phyloP scores from a whole-genome alignment of 2,888 invertebrate species.

The Drosophila infuscata region DNA sequence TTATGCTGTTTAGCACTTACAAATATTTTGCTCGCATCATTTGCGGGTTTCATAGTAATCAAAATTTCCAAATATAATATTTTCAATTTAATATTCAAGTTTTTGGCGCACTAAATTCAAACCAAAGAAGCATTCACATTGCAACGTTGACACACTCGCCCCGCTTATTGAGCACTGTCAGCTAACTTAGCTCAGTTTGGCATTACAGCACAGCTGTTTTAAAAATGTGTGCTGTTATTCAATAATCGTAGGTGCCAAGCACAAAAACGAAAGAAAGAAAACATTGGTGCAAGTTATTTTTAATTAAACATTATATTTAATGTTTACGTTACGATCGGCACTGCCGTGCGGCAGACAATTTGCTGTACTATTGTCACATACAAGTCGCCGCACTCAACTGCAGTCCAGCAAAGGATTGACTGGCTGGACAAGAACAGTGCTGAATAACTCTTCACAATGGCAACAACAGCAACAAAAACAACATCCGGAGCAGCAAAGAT shows the following conservation, averaged over 20 bases:
- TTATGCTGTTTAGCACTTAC: neutral
- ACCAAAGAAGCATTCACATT: neutral
- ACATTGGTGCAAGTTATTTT: slow-evolving; percentile 1
- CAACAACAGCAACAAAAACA: slow-evolving; percentile 22
- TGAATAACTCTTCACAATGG: slow-evolving; percentile 19
- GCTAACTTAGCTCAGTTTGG: neutral
- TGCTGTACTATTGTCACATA: slow-evolving; percentile 18
- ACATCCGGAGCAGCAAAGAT: slow-evolving; percentile 40
- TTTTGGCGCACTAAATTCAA: slow-evolving; percentile 8
- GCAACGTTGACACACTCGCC: neutral
- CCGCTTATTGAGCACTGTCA: slow-evolving; percentile 3
- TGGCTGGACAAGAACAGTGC: slow-evolving; percentile 26
- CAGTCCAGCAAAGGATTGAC: slow-evolving; percentile 19
- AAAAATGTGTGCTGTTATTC: slow-evolving; percentile 52
- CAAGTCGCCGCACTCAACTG: slow-evolving; percentile 11
- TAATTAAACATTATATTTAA: slow-evolving; percentile 32
- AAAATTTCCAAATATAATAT: neutral
- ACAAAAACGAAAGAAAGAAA: neutral
- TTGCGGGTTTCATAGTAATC: neutral
- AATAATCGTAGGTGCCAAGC: slow-evolving; percentile 26
- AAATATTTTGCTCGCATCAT: neutral
- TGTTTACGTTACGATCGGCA: slow-evolving; percentile 66
- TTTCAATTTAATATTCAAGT: neutral
- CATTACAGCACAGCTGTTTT: slow-evolving; percentile 46
- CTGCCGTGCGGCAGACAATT: slow-evolving; percentile 55